phyloP scores from a whole-genome alignment of 2,797 vertebrate species.

The Neosalanx taihuensis region DNA sequence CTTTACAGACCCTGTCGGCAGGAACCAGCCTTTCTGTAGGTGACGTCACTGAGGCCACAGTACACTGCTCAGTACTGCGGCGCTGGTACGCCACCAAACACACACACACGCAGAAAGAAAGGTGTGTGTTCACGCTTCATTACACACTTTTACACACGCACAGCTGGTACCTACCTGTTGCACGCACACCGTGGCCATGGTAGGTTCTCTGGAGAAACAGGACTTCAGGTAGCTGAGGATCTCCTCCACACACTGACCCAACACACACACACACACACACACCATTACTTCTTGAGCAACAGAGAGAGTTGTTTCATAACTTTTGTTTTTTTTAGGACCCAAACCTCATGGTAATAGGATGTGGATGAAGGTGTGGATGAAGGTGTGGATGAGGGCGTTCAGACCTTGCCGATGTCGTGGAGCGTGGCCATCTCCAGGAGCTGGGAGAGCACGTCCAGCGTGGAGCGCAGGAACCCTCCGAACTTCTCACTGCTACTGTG shows the following conservation, averaged over 20 bases:
- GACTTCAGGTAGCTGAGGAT: slow-evolving; percentile 93
- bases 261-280: neutral
- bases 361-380: too few species aligned
- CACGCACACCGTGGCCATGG: slow-evolving; percentile 94
- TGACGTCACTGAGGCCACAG: slow-evolving; percentile 46
- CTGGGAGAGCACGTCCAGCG: slow-evolving; percentile 92
- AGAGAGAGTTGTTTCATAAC: too few species aligned
- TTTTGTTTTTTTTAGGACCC: too few species aligned
- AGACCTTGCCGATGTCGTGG: slow-evolving; percentile 93
- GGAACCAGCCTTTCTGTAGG: slow-evolving; percentile 68
- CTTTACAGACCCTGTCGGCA: slow-evolving; percentile 73
- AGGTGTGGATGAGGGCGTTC: neutral
- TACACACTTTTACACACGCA: neutral
- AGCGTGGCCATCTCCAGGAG: slow-evolving; percentile 92
- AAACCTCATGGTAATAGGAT: too few species aligned
- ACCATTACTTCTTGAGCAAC: neutral
- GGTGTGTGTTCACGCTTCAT: too few species aligned
- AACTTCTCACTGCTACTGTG: slow-evolving; percentile 94
- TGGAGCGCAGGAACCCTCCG: slow-evolving; percentile 85
- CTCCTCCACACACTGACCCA: slow-evolving; percentile 90
- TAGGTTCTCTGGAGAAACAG: slow-evolving; percentile 93
- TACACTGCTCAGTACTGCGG: slow-evolving; percentile 65
- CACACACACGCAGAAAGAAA: neutral
- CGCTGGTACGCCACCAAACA: slow-evolving; percentile 57
- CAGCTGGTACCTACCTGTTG: slow-evolving; percentile 82